Conservation (phyloP, 2,113 vertebrate species). For the Terrapene triunguis region DNA sequence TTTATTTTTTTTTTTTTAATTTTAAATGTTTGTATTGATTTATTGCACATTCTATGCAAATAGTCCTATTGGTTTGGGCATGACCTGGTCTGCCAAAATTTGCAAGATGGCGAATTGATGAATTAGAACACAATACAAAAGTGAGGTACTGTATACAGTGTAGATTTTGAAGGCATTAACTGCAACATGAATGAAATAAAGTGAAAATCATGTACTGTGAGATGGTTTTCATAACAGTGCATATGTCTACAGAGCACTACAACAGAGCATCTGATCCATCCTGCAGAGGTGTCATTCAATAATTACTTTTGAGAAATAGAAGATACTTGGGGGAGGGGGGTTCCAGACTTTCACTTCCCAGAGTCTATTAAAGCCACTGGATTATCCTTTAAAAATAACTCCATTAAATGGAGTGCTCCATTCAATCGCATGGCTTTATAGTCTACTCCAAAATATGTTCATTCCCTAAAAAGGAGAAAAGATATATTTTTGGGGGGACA, state of each 20-base stretch:
- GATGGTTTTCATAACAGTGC: neutral
- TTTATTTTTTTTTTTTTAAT: no score
- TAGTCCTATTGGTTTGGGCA: neutral
- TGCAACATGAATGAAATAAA: conserved; percentile 8
- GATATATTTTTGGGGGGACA: neutral
- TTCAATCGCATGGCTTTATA: neutral
- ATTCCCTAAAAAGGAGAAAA: neutral
- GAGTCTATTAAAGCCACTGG: neutral
- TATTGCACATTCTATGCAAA: neutral
- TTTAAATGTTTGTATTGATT: neutral
- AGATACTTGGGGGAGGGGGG: neutral
- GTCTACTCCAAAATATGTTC: neutral
- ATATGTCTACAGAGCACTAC: neutral
- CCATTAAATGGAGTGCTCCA: neutral
- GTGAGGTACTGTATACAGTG: neutral
- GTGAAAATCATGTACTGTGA: neutral
- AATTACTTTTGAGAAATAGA: conserved; percentile 35
- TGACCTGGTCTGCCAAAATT: neutral
- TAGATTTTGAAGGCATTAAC: conserved; percentile 28
- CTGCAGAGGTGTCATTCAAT: neutral
- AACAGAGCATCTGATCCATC: neutral
- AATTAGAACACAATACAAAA: neutral
- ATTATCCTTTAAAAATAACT: neutral
- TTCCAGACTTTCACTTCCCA: neutral
- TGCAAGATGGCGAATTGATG: neutral